phyloP scores from a whole-genome alignment of 2,113 vertebrate genomes.

The Romanogobio albipinnatus region DNA sequence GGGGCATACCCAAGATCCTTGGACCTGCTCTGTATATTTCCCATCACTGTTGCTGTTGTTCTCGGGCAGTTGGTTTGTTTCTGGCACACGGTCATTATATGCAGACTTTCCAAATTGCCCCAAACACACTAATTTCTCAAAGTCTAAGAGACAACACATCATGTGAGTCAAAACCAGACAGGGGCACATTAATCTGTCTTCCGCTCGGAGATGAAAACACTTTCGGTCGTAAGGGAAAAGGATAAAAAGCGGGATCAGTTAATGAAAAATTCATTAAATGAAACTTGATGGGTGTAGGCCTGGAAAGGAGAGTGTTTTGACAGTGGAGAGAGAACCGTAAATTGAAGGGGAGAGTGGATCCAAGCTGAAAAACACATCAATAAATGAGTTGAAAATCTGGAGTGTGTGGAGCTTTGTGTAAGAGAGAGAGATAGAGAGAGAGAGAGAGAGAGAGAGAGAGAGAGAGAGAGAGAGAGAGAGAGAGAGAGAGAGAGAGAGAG shows the following conservation, averaged over 20 bases:
- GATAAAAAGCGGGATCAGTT: slow-evolving; percentile 43
- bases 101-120: slow-evolving; percentile 27
- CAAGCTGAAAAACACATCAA: slow-evolving; percentile 81
- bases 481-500: not conserved
- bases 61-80: not conserved
- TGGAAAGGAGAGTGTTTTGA: slow-evolving; percentile 58
- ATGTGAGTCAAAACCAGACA: slow-evolving; percentile 21
- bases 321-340: slow-evolving; percentile 53
- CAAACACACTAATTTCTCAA: slow-evolving; percentile 44
- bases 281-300: slow-evolving; percentile 54
- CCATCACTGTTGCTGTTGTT: not conserved
- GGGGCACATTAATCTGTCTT: slow-evolving; percentile 49
- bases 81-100: not conserved
- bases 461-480: not conserved
- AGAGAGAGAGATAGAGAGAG: not conserved
- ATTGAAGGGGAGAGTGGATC: slow-evolving; percentile 68
- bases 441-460: not conserved
- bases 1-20: too few relatives aligned
- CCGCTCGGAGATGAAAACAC: slow-evolving; percentile 25
- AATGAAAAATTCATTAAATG: slow-evolving; percentile 59
- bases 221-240: not conserved
- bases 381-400: slow-evolving; percentile 76
- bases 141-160: slow-evolving; percentile 13
- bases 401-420: slow-evolving; percentile 28
- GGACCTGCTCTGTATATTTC: not conserved